Evolutionary conservation across 2,888 invertebrate species (phyloP), one percentile per base, ranked within the genome.

Genomic region (Caenorhabditis sp.): DNA sequence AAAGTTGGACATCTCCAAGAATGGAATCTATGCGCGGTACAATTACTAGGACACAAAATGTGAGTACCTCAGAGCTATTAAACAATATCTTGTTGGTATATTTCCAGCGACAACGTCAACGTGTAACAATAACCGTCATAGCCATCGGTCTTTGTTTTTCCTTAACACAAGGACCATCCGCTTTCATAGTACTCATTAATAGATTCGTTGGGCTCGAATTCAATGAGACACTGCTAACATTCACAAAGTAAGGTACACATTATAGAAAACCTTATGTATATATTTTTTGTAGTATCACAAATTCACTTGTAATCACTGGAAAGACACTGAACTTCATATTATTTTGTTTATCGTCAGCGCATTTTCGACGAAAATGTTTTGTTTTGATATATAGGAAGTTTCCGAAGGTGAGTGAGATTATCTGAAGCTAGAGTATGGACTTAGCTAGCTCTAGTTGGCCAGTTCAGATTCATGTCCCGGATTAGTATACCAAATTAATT

Each of bases 271-370:
- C 5, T 54, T 12, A 7, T 23, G 8, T n/a, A 10, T 8, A 25
- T 20, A 36, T 20, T 58, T 36, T 36, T 72, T 84, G 67, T 71
- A 84, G 85, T 67, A 77, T 87, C 12, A 82, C 86, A 1, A 87
- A 86, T 62, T 77, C 80, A 12, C 65, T 87, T 23, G 86, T 87
- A 3, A 80, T 87, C 25, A 83, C 83, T 14, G 87, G 87, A 2
- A 87, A 87, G 69, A 84, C 85, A 8, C 78, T 84, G 53, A 87
- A 87, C 66, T 87, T 87, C 62, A 77, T 85, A 10, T 73, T 87
- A 8, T 87, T 87, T 69, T 87, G 86, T 60, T 69, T 85, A 8
- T 84, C 85, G 21, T 86, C 85, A 0, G 83, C 82, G n/a, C 82
- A 86, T 73, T 87, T 86, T 59, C 76, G 86, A 27, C 63, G 82